These are phyloP conservation scores for Diarsia dahlii DNA, from an alignment of 2,888 invertebrate species.

Conservation along the genomic window DNA sequence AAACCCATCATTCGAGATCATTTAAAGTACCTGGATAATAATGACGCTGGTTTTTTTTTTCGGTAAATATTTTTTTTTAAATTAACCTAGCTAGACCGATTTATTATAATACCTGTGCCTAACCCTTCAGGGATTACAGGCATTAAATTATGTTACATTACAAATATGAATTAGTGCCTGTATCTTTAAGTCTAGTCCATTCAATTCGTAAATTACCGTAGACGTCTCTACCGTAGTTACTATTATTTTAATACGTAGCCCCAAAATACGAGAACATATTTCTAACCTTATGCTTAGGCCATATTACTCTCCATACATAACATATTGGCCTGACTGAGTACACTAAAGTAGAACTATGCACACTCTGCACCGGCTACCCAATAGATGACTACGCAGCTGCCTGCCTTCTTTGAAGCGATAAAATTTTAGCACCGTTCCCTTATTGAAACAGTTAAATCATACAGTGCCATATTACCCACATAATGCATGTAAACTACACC, in stretches of 20 bases:
- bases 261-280: not conserved
- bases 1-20: not conserved
- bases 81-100: too few species aligned
- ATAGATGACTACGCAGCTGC: conserved; percentile 68
- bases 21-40: too few species aligned
- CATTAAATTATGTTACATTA: not conserved
- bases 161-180: not conserved
- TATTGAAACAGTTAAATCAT: conserved; percentile 88
- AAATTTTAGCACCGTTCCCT: conserved; percentile 84
- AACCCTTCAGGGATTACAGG: too few species aligned
- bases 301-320: conserved; percentile 27
- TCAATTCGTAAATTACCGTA: not conserved
- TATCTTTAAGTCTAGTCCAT: not conserved
- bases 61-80: too few species aligned
- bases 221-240: not conserved
- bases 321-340: conserved; percentile 44
- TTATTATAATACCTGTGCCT: too few species aligned
- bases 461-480: conserved; percentile 63
- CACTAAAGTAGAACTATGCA: conserved; percentile 37
- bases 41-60: too few species aligned
- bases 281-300: conserved; percentile 1
- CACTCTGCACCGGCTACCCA: conserved; percentile 56
- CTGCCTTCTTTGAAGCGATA: conserved; percentile 76
- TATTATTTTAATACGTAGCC: not conserved
- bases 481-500: conserved; percentile 52